These are phyloP conservation scores for Orthosia cruda DNA, from an alignment of 2,888 invertebrate species.

Conservation along the genomic window DNA sequence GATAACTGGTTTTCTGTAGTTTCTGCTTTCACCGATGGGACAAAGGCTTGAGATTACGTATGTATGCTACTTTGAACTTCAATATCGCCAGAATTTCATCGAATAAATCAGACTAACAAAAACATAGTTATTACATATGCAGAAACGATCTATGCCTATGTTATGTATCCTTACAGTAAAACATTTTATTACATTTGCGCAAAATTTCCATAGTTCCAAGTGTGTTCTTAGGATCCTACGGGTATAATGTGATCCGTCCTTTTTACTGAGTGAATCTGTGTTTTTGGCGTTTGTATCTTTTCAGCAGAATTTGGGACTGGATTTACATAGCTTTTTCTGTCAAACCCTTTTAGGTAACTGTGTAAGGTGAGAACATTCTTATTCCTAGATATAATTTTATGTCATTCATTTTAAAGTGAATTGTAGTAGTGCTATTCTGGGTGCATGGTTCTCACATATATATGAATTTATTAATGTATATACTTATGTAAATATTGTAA, in stretches of 20 bases:
- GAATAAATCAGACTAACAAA: too few relatives aligned
- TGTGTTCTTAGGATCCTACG: conserved; percentile 57
- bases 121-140: neutral
- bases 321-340: conserved; percentile 36
- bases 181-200: conserved; percentile 60
- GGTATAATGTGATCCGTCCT: conserved; percentile 50
- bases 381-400: neutral
- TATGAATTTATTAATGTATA: too few relatives aligned
- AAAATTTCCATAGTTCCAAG: conserved; percentile 54
- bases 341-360: neutral
- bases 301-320: conserved; percentile 11
- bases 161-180: conserved; percentile 22
- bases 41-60: too few relatives aligned
- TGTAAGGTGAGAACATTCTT: neutral
- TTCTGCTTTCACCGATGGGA: too few relatives aligned
- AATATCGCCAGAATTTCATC: neutral
- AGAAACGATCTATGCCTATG: neutral
- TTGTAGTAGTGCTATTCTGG: too few relatives aligned
- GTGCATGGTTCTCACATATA: too few relatives aligned
- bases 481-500: too few relatives aligned
- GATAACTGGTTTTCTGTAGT: too few relatives aligned
- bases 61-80: too few relatives aligned
- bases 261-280: conserved; percentile 23
- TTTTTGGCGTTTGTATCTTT: conserved; percentile 34
- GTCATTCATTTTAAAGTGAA: too few relatives aligned